A percentile compares a stretch with the other conserved stretches of the same genome.
These are phyloP conservation scores for Dolichallabes microphthalmus DNA, from an alignment of 2,113 vertebrate species.

Conservation along the genomic window DNA sequence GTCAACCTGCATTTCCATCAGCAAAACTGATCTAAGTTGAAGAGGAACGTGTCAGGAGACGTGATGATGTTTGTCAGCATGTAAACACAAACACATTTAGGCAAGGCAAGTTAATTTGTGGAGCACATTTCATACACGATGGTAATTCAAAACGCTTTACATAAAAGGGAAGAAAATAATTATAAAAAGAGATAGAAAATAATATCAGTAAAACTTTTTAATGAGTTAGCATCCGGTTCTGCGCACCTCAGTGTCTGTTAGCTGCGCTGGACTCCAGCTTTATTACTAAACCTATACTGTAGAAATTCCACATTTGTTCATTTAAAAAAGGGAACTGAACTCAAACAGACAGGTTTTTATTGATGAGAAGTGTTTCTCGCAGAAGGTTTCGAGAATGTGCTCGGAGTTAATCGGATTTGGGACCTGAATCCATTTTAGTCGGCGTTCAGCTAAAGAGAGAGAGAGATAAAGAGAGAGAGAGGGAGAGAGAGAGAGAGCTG, in stretches of 20 bases:
- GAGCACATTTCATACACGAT: too few relatives aligned
- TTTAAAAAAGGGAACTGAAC: background rate
- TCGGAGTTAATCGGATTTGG: slow-evolving; percentile 12
- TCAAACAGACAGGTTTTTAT: background rate
- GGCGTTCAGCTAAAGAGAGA: background rate
- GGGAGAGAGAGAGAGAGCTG: background rate
- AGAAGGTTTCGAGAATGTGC: background rate
- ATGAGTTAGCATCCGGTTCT: too few relatives aligned
- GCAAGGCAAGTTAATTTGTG: too few relatives aligned
- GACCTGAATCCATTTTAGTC: slow-evolving; percentile 20
- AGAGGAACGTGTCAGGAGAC: too few relatives aligned
- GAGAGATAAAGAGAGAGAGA: background rate
- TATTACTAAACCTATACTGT: background rate
- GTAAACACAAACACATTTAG: too few relatives aligned
- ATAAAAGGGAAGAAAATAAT: too few relatives aligned
- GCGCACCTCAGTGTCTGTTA: background rate
- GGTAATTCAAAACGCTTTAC: too few relatives aligned
- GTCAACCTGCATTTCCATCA: too few relatives aligned
- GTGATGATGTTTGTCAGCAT: too few relatives aligned
- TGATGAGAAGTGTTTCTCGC: background rate
- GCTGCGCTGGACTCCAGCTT: background rate
- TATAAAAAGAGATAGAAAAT: too few relatives aligned
- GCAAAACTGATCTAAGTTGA: too few relatives aligned
- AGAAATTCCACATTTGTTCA: background rate
- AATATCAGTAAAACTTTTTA: too few relatives aligned